Evolutionary conservation across 2,888 invertebrate genomes (phyloP).

Genomic region (Miltochrista miniata): DNA sequence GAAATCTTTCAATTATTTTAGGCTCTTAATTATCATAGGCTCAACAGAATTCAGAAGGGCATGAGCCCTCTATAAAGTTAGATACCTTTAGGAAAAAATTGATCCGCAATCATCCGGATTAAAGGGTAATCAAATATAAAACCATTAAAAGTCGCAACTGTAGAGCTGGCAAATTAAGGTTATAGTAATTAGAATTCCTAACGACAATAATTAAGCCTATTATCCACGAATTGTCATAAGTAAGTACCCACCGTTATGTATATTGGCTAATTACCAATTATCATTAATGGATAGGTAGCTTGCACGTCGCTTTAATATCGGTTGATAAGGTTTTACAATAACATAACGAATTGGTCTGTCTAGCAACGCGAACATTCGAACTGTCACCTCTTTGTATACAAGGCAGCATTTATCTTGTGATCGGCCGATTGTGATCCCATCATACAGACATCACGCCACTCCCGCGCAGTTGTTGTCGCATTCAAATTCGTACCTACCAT

Average conservation of each 20-base stretch:
- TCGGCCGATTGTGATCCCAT: constrained; percentile 36
- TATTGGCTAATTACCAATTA: neutral
- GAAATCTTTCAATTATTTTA: too few species aligned
- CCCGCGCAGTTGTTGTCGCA: constrained; percentile 23
- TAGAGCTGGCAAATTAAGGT: too few species aligned
- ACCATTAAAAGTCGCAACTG: too few species aligned
- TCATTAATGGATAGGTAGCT: constrained; percentile 1
- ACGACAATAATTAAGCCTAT: too few species aligned
- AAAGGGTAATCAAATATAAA: too few species aligned
- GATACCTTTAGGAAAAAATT: too few species aligned
- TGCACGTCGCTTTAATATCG: constrained; percentile 1
- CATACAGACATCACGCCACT: constrained; percentile 49
- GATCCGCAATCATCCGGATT: too few species aligned
- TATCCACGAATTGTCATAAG: too few species aligned
- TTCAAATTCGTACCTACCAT: constrained; percentile 8
- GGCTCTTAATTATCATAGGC: too few species aligned
- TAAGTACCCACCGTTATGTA: neutral
- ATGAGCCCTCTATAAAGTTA: too few species aligned
- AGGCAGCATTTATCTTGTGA: constrained; percentile 29
- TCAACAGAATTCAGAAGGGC: too few species aligned
- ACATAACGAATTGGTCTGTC: constrained; percentile 17
- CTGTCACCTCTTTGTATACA: constrained; percentile 32
- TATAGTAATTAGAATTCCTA: too few species aligned
- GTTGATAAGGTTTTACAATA: constrained; percentile 14
- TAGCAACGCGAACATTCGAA: constrained; percentile 14